Evolutionary conservation across 2,113 vertebrate genomes (phyloP), one percentile per base, ranked within the genome.

Genomic region (Urocitellus parryii): DNA sequence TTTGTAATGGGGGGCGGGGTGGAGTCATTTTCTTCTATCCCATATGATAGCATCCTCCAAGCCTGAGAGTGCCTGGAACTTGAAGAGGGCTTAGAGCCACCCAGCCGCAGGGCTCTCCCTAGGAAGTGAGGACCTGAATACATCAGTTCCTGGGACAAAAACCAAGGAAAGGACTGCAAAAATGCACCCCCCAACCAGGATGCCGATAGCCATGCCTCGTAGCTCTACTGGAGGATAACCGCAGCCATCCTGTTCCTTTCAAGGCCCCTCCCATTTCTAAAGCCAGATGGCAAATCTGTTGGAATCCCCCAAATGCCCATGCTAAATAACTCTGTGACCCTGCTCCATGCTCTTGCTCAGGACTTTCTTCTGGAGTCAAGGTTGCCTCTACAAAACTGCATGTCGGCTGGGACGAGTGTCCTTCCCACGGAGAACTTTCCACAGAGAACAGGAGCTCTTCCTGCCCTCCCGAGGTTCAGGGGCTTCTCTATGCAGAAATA

Each of bases 291-390:
- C 63, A 83, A 25, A 74, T 96, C 87, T 25, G 13, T n/a, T n/a
- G 9, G 70, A 86, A 53, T 85, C 53, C 74, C 72, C 88, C n/a
- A 37, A 77, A 72, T 51, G 65, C 78, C 45, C 8, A 29, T 68
- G 45, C 88, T 74, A 48, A 74, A 25, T 84, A 67, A 92, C 85
- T 85, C 73, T 29, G 14, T 91, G 42, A 82, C 77, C 78, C 84
- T 32, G 37, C 24, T 37, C 72, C 18, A 1, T 32, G 88, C 84
- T 92, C 53, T 94, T 80, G 93, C 86, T 90, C 13, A 10, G 0
- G 94, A 95, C 94, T 65, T 78, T 34, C 32, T 0, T 86, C 86
- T 11, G 10, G 78, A 37, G 18, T 51, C 45, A 53, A 25, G 16
- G 0, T 78, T 8, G 48, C 42, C 89, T 74, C 70, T 48, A 70